Conservation (phyloP, 2,888 invertebrate species). For the Drosophila tanythrix region DNA sequence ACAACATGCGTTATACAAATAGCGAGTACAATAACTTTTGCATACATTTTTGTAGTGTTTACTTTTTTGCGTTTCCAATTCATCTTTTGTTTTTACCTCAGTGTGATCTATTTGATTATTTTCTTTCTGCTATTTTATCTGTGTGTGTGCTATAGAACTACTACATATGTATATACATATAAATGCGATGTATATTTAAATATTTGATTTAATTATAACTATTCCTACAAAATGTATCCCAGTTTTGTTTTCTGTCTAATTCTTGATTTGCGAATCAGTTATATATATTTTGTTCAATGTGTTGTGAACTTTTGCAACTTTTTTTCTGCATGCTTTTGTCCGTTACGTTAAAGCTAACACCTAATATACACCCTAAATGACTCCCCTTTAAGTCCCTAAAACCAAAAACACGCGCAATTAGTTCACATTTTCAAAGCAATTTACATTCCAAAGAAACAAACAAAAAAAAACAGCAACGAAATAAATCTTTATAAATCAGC, state of each 20-base stretch:
- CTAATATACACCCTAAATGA: slow-evolving; percentile 16
- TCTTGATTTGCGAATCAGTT: slow-evolving; percentile 14
- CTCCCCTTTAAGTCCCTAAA: not conserved
- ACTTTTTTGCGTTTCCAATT: slow-evolving; percentile 52
- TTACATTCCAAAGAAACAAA: slow-evolving; percentile 38
- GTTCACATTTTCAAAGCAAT: slow-evolving; percentile 4
- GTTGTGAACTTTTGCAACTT: slow-evolving; percentile 33
- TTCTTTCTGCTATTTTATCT: slow-evolving; percentile 11
- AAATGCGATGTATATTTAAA: not conserved
- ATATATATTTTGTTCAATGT: slow-evolving; percentile 20
- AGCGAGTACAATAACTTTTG: slow-evolving; percentile 63
- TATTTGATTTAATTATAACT: not conserved
- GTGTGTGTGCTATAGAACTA: slow-evolving; percentile 34
- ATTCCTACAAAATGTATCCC: slow-evolving; percentile 11
- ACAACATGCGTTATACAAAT: slow-evolving; percentile 39
- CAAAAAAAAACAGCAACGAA: not conserved
- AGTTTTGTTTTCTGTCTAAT: slow-evolving; percentile 16
- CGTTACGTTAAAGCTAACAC: slow-evolving; percentile 50
- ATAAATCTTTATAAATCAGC: slow-evolving; percentile 5
- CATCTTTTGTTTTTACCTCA: slow-evolving; percentile 45
- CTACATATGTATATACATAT: slow-evolving; percentile 9
- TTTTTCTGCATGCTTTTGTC: slow-evolving; percentile 72
- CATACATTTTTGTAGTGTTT: slow-evolving; percentile 77
- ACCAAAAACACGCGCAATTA: not conserved
- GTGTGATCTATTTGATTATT: slow-evolving; percentile 35